A percentile compares a stretch with the other conserved stretches of the same genome.
Conservation (phyloP, 2,113 vertebrate genomes). For the Ophthalmolycus amberensis region DNA sequence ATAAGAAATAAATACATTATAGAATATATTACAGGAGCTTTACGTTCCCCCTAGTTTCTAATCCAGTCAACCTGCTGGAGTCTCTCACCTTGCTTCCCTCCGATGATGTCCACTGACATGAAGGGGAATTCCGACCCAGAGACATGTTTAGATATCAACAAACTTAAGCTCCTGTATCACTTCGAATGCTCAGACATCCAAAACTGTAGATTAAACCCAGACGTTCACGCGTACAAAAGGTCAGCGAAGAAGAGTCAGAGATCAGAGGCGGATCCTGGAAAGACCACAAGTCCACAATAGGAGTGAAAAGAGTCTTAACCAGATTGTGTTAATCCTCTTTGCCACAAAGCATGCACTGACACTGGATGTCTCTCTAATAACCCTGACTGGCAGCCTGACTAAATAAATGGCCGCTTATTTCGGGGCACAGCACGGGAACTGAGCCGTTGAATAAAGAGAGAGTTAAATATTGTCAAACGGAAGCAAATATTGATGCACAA, state of each 20-base stretch:
- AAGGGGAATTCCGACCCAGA: constrained; percentile 49
- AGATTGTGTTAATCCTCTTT: constrained; percentile 83
- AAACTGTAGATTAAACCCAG: neutral
- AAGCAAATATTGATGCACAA: constrained; percentile 60
- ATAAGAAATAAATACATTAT: no score
- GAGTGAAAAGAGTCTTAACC: constrained; percentile 74
- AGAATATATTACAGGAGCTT: neutral
- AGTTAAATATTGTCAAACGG: constrained; percentile 71
- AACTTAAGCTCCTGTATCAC: constrained; percentile 7
- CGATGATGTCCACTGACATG: constrained; percentile 16
- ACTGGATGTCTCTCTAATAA: constrained; percentile 58
- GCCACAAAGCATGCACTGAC: constrained; percentile 55
- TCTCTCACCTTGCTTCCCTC: constrained; percentile 74
- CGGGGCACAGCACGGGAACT: constrained; percentile 16
- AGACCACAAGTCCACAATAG: constrained; percentile 25
- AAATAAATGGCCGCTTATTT: constrained; percentile 68
- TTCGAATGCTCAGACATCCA: neutral
- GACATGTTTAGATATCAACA: constrained; percentile 59
- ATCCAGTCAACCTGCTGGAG: neutral
- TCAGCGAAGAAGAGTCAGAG: constrained; percentile 53
- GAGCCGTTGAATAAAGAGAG: neutral
- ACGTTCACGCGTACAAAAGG: neutral
- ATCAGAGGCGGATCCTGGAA: constrained; percentile 50
- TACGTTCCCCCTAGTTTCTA: neutral
- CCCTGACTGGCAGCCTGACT: constrained; percentile 43